Evolutionary conservation across 2,797 vertebrate genomes (phyloP), one percentile per base, ranked within the genome.

Genomic region (Sebastes taczanowskii): DNA sequence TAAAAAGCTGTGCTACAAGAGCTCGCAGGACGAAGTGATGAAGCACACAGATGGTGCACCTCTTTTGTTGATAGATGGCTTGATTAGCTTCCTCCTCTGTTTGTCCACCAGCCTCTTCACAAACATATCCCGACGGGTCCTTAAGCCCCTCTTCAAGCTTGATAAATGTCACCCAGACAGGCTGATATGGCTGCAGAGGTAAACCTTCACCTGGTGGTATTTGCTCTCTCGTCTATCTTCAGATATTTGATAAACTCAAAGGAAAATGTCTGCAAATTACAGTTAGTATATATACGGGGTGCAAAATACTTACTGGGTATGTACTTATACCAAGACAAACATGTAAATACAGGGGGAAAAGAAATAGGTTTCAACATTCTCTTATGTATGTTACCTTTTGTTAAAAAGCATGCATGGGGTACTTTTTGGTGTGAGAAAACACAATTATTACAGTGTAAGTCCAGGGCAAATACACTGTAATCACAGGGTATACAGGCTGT

Each of bases 121-220:
- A 91, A 92, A 91, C 82, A 88, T 23, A 78, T 86, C 53, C 69
- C 46, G 4, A 53, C 62, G 76, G 79, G 71, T 89, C 78, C 80
- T 77, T 88, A 90, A 89, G 87, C 85, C 85, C 81, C 74, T 79
- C 70, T 78, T 82, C 71, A 84, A 69, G 81, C 89, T 86, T 69
- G 75, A 90, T 90, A 93, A 93, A 94, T 94, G 91, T 86, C 93
- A 92, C 61, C 72, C 80, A 85, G 80, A 70, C 73, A 59, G 71
- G 77, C 72, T 68, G 70, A 84, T 89, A 78, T 90, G 81, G 87
- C 87, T 73, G 78, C 70, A 73, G 66, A 76, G 67, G 85, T 88
- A 82, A 92, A 91, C 86, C 71, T 84, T 89, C 89, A 93, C 89
- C 85, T 90, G 74, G 64, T 92, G 91, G 52, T 90, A 93, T 94